Evolutionary conservation across 2,113 vertebrate genomes (phyloP), one percentile per base, ranked within the genome.

Genomic region (Oryzias celebensis): DNA sequence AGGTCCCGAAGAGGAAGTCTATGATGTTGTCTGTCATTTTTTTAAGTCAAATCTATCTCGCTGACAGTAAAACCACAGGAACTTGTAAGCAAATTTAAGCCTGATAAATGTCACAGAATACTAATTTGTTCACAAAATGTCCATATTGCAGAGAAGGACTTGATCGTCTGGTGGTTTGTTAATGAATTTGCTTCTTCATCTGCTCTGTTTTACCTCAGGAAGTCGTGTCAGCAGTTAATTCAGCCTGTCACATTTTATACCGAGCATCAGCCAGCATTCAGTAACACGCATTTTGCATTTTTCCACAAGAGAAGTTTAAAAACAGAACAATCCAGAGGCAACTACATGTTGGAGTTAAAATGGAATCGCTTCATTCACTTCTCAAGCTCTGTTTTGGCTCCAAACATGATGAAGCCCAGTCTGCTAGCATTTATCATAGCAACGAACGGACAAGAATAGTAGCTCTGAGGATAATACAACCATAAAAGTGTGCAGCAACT

Each of bases 181-280:
- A 62, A 76, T 57, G 56, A 52, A 54, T 62, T 31, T 31, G 26
- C 62, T 75, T 20, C 36, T 59, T 52, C 52, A 58, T 6, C 17
- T 46, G 36, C 65, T 5, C 2, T 43, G 59, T 68, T 63, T 55
- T 26, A 24, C 62, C 71, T 49, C 26, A 24, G 59, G 43, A 36
- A 65, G 49, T 58, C 65, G 63, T 50, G 72, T 74, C 60, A 69
- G 69, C 22, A 60, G 57, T 22, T 52, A 56, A 45, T 57, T 1
- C 59, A 56, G 55, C 52, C 12, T 51, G 7, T 52, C 51, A 71
- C 51, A 23, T 64, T 36, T 60, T 63, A 44, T 47, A 63, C 66
- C 1, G 0, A 60, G 45, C 45, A 50, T 23, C 22, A 26, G 52
- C 55, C 61, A 28, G 28, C 54, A 45, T 49, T 52, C 28, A 16